Conservation (phyloP, 2,888 invertebrate genomes). For the Phymatocera aterrima region DNA sequence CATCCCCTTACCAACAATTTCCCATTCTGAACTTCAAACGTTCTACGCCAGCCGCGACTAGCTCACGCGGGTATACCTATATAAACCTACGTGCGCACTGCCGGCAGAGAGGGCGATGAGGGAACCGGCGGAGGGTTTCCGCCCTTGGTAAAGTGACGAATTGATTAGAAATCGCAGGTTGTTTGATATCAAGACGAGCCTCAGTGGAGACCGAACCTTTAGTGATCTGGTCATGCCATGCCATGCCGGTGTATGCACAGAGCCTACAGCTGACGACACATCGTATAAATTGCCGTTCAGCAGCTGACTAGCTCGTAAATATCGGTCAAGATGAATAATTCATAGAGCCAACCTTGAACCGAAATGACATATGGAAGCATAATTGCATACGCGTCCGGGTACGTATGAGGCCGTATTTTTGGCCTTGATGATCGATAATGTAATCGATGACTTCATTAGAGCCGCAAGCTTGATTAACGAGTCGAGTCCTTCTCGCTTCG, state of each 20-base stretch:
- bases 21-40: conserved; percentile 8
- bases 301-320: conserved; percentile 29
- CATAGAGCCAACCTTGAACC: neutral
- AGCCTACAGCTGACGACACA: neutral
- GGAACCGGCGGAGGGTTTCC: neutral
- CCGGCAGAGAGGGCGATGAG: neutral
- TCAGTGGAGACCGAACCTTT: neutral
- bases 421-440: neutral
- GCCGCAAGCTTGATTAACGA: neutral
- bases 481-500: no score
- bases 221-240: neutral
- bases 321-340: conserved; percentile 25
- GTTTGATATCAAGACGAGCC: neutral
- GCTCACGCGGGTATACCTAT: neutral
- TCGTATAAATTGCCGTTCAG: conserved; percentile 12
- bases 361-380: neutral
- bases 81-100: neutral
- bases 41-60: no score
- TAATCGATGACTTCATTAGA: neutral
- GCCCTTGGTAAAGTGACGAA: no score
- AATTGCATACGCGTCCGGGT: neutral
- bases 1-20: neutral
- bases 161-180: neutral
- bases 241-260: neutral
- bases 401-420: neutral